These are phyloP conservation scores for Diogma glabrata DNA, from an alignment of 2,888 invertebrate species.

Conservation along the genomic window DNA sequence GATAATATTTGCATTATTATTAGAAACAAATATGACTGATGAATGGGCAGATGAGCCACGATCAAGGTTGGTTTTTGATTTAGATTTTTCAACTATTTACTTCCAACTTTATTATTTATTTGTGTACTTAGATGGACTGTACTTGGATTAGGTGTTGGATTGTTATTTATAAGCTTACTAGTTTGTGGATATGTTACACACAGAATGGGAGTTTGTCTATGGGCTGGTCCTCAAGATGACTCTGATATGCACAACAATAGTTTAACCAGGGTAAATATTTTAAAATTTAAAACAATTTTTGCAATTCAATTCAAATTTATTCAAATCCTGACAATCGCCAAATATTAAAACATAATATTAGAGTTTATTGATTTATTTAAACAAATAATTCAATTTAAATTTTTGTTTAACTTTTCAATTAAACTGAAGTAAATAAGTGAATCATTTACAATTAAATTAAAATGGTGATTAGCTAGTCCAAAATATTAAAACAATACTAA, in stretches of 20 bases:
- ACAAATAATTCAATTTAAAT: too few relatives aligned
- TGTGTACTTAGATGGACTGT: constrained; percentile 37
- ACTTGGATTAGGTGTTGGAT: constrained; percentile 35
- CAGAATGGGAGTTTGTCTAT: constrained; percentile 37
- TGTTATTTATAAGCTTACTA: constrained; percentile 34
- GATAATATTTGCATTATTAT: constrained; percentile 34
- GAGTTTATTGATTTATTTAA: too few relatives aligned
- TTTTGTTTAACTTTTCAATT: too few relatives aligned
- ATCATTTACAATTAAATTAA: too few relatives aligned
- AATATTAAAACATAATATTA: not conserved
- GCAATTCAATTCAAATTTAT: constrained; percentile 2
- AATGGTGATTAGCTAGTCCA: too few relatives aligned
- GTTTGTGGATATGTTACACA: constrained; percentile 38
- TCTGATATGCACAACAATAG: not conserved
- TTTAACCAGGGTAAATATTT: not conserved
- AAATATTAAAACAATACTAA: too few relatives aligned
- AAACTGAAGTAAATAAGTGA: too few relatives aligned
- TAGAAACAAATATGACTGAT: constrained; percentile 34
- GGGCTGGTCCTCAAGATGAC: constrained; percentile 36
- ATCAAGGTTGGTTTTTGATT: constrained; percentile 3
- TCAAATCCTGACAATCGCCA: too few relatives aligned
- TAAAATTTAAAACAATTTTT: not conserved
- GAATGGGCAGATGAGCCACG: constrained; percentile 28
- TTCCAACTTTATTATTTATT: constrained; percentile 17
- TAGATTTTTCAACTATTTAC: too few relatives aligned